Conservation (phyloP, 2,888 invertebrate species). For the Punctoribates punctum region DNA sequence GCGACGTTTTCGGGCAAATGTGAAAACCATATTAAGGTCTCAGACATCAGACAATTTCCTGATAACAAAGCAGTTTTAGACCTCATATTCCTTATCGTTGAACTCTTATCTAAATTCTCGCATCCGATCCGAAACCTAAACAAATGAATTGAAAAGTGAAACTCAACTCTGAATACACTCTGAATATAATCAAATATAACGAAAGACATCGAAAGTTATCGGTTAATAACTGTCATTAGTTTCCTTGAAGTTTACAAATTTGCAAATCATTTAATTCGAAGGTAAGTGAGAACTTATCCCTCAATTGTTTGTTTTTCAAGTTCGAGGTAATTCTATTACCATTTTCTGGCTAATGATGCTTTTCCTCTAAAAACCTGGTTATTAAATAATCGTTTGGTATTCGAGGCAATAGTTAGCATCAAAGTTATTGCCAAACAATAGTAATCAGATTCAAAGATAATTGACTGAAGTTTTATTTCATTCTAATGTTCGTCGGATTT, state of each 20-base stretch:
- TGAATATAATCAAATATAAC: neutral
- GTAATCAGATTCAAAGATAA: too few relatives aligned
- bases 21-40: constrained; percentile 26
- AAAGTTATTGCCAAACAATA: too few relatives aligned
- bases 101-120: too few relatives aligned
- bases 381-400: too few relatives aligned
- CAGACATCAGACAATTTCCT: constrained; percentile 12
- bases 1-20: constrained; percentile 27
- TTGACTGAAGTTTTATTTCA: too few relatives aligned
- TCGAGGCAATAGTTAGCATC: too few relatives aligned
- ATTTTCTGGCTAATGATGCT: too few relatives aligned
- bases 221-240: neutral
- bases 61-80: neutral
- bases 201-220: neutral
- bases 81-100: neutral
- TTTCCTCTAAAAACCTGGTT: too few relatives aligned
- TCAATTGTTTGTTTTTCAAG: neutral
- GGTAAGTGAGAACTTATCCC: neutral
- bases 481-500: too few relatives aligned
- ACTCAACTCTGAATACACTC: neutral
- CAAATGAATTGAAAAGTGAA: neutral
- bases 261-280: neutral
- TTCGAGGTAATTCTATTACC: too few relatives aligned
- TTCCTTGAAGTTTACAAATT: neutral
- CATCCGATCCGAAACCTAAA: neutral